Conservation (phyloP, 2,113 vertebrate genomes). For the Thamnophis sirtalis region DNA sequence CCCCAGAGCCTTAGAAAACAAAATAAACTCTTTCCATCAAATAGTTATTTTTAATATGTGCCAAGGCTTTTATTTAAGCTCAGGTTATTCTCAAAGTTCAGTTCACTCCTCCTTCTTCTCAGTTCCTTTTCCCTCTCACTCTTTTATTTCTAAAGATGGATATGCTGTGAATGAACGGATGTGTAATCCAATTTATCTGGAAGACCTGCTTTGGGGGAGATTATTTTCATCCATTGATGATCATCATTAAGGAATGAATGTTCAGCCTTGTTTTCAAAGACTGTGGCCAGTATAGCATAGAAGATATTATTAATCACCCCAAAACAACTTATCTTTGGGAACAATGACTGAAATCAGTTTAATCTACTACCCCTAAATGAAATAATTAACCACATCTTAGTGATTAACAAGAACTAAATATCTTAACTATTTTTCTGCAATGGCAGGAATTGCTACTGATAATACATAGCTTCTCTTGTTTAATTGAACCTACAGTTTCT, state of each 20-base stretch:
- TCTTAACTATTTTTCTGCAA: neutral
- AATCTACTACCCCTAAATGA: neutral
- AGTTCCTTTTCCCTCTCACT: neutral
- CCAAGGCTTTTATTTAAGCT: neutral
- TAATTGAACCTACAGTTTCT: neutral
- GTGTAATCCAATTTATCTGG: neutral
- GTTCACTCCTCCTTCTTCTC: neutral
- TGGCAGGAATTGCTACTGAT: neutral
- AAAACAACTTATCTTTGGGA: neutral
- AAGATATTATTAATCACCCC: neutral
- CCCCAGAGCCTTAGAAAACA: conserved; percentile 47
- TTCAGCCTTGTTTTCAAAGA: neutral
- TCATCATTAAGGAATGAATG: neutral
- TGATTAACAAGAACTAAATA: neutral
- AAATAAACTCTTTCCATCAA: conserved; percentile 53
- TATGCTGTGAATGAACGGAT: neutral
- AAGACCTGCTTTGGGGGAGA: neutral
- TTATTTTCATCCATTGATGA: neutral
- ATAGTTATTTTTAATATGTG: conserved; percentile 30
- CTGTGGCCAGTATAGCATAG: neutral
- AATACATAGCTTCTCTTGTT: conserved; percentile 27
- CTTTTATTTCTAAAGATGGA: neutral
- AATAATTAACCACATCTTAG: neutral
- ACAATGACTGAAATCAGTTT: neutral
- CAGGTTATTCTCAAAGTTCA: neutral